These are phyloP conservation scores for Patella vulgata DNA, from an alignment of 1,140 invertebrate genomes.

Conservation along the genomic window DNA sequence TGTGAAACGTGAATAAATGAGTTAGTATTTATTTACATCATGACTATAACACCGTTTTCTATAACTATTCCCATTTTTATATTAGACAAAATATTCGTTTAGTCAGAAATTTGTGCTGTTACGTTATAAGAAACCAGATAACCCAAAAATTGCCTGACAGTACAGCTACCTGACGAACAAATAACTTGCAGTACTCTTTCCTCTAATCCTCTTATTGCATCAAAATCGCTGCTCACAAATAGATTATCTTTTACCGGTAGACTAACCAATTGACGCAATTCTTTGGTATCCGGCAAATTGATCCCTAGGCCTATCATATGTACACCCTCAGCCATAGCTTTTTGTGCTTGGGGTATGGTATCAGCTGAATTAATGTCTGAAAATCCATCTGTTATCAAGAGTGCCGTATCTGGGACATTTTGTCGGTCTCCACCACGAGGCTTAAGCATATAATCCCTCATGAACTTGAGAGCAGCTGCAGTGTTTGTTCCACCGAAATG, in stretches of 20 bases:
- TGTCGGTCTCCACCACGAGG: slow-evolving; percentile 36
- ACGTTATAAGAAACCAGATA: too few relatives aligned
- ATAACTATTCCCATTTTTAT: too few relatives aligned
- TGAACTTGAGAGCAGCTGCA: slow-evolving; percentile 37
- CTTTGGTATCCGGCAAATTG: slow-evolving; percentile 1
- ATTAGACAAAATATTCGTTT: too few relatives aligned
- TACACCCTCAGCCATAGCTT: background rate
- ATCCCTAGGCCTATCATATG: slow-evolving; percentile 8
- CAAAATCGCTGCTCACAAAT: background rate
- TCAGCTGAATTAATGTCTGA: slow-evolving; percentile 1
- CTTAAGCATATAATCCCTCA: slow-evolving; percentile 38
- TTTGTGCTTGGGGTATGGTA: slow-evolving; percentile 1
- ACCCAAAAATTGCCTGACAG: too few relatives aligned
- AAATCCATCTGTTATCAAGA: slow-evolving; percentile 34
- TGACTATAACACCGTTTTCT: too few relatives aligned
- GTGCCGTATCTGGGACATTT: slow-evolving; percentile 29
- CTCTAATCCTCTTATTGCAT: too few relatives aligned
- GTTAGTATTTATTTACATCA: too few relatives aligned
- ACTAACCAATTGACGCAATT: slow-evolving; percentile 1
- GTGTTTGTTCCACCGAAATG: slow-evolving; percentile 44
- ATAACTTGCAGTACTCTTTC: too few relatives aligned
- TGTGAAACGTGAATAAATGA: too few relatives aligned
- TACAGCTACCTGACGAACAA: too few relatives aligned
- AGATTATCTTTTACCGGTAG: background rate
- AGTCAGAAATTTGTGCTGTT: too few relatives aligned